phyloP scores from a whole-genome alignment of 2,888 invertebrate species.

The Tachina fera region DNA sequence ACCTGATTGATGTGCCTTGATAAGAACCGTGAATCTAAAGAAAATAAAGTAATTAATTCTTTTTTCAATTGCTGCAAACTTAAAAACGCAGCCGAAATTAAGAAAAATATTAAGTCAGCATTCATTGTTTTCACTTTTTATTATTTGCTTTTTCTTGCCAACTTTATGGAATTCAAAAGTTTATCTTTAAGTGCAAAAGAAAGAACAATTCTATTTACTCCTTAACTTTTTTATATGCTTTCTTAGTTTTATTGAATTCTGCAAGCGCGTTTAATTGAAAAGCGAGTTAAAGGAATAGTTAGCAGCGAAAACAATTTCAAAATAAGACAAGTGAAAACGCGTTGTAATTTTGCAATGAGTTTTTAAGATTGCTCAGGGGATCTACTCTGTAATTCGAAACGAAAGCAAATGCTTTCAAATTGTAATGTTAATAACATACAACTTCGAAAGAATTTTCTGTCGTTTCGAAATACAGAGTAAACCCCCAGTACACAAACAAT shows the following conservation, averaged over 20 bases:
- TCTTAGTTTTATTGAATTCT: background rate
- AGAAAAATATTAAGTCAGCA: slow-evolving; percentile 41
- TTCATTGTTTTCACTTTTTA: slow-evolving; percentile 30
- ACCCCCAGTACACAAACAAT: slow-evolving; percentile 78
- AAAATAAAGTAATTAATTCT: slow-evolving; percentile 36
- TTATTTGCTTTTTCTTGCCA: slow-evolving; percentile 1
- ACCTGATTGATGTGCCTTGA: no score
- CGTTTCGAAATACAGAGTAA: no score
- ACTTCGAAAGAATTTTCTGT: no score
- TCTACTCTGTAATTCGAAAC: no score
- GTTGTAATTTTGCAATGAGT: slow-evolving; percentile 27
- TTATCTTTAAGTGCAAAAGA: slow-evolving; percentile 11
- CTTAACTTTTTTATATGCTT: background rate
- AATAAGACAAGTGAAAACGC: background rate
- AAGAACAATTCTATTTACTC: background rate
- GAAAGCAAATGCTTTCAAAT: no score
- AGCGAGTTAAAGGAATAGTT: slow-evolving; percentile 7
- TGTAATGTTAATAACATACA: no score
- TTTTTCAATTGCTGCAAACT: slow-evolving; percentile 52
- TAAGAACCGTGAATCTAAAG: slow-evolving; percentile 39
- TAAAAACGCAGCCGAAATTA: slow-evolving; percentile 17
- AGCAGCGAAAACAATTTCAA: background rate
- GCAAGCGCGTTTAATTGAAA: slow-evolving; percentile 48
- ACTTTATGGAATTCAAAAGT: slow-evolving; percentile 43
- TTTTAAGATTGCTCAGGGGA: slow-evolving; percentile 58